Conservation (phyloP, 2,888 invertebrate genomes). For the Agriotes lineatus region DNA sequence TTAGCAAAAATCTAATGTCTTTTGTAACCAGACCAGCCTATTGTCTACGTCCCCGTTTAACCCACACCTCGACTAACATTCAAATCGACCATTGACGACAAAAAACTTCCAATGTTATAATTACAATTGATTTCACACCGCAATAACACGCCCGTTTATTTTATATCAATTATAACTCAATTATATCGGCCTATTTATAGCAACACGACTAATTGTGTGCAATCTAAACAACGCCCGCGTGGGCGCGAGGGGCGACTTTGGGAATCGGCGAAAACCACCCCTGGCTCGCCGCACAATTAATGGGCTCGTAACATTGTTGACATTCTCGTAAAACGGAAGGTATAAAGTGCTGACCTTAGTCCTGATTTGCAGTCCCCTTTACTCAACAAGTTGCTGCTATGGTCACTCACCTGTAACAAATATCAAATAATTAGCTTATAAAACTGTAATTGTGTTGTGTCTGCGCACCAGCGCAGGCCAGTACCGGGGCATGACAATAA, state of each 20-base stretch:
- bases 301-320: neutral
- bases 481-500: constrained; percentile 1
- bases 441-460: constrained; percentile 45
- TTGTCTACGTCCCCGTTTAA: too few species aligned
- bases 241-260: neutral
- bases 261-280: too few species aligned
- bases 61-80: neutral
- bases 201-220: neutral
- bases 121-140: constrained; percentile 19
- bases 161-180: constrained; percentile 23
- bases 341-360: constrained; percentile 22
- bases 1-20: too few species aligned
- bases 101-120: neutral
- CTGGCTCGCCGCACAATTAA: neutral
- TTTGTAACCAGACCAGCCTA: too few species aligned
- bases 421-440: constrained; percentile 47
- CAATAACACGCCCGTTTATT: neutral
- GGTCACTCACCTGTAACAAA: constrained; percentile 49
- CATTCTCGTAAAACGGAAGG: constrained; percentile 5
- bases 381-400: constrained; percentile 31
- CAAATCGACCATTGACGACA: too few species aligned
- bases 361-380: constrained; percentile 36
- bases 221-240: neutral
- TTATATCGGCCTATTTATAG: neutral
- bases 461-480: constrained; percentile 24